These are phyloP conservation scores for Ectemnius continuus DNA, from an alignment of 2,888 invertebrate species.

Conservation along the genomic window DNA sequence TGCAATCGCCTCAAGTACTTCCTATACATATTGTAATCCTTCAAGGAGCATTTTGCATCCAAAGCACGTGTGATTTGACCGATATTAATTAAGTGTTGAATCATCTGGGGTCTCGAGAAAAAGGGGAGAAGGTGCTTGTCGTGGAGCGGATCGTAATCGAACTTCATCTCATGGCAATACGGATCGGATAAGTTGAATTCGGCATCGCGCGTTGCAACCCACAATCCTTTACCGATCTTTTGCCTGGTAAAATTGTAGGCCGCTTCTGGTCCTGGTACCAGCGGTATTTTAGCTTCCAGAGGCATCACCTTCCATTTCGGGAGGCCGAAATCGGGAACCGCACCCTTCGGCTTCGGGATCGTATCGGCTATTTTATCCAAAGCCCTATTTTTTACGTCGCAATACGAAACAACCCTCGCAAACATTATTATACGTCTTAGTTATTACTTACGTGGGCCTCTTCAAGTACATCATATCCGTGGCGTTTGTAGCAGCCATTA, in stretches of 20 bases:
- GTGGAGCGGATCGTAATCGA: conserved; percentile 72
- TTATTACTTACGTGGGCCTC: conserved; percentile 64
- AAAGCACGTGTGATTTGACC: conserved; percentile 74
- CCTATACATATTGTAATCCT: conserved; percentile 78
- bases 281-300: conserved; percentile 78
- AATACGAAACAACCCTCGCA: not conserved
- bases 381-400: conserved; percentile 47
- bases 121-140: conserved; percentile 69
- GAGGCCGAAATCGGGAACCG: conserved; percentile 72
- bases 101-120: conserved; percentile 56
- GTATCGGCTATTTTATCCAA: conserved; percentile 62
- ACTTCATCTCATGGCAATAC: conserved; percentile 64
- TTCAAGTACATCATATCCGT: conserved; percentile 51
- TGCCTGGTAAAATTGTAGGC: conserved; percentile 75
- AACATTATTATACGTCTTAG: too few species aligned
- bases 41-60: conserved; percentile 76
- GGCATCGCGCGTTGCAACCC: conserved; percentile 46
- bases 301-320: conserved; percentile 77
- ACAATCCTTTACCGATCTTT: conserved; percentile 73
- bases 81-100: conserved; percentile 56
- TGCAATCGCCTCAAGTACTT: conserved; percentile 73
- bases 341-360: conserved; percentile 71
- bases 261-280: conserved; percentile 74
- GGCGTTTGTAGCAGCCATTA: conserved; percentile 2
- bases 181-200: conserved; percentile 72